Evolutionary conservation across 2,888 invertebrate species (phyloP).

Genomic region (Nomada fabriciana): DNA sequence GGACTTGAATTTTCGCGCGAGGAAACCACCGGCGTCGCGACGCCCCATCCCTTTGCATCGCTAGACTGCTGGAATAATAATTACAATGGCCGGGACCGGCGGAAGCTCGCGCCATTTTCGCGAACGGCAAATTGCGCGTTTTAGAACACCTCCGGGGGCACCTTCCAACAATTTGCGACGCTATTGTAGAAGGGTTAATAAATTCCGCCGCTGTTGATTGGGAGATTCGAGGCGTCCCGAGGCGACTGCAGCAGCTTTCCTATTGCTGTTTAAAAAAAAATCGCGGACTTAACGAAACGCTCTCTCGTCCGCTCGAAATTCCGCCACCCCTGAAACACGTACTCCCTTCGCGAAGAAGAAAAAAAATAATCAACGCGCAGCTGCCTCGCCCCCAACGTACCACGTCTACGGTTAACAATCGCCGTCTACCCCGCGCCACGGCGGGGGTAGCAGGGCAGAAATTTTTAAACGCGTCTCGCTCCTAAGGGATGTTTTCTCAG

Average conservation of each 20-base stretch:
- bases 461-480: conserved; percentile 46
- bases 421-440: conserved; percentile 7
- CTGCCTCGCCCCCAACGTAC: neutral
- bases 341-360: neutral
- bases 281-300: too few species aligned
- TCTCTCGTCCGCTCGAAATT: too few species aligned
- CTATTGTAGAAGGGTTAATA: conserved; percentile 43
- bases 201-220: conserved; percentile 47
- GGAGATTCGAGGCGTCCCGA: neutral
- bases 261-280: too few species aligned
- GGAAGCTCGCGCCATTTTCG: conserved; percentile 7
- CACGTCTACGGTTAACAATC: conserved; percentile 30
- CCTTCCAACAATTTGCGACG: conserved; percentile 34
- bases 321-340: neutral
- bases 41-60: too few species aligned
- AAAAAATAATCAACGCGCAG: neutral
- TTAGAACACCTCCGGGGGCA: conserved; percentile 1
- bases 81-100: conserved; percentile 31
- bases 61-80: conserved; percentile 26
- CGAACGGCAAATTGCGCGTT: conserved; percentile 47
- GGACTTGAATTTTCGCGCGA: conserved; percentile 50
- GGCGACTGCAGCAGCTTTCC: too few species aligned
- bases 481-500: conserved; percentile 27
- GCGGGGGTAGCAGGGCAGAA: conserved; percentile 14
- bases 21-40: conserved; percentile 25